These are phyloP conservation scores for Garra rufa DNA, from an alignment of 2,113 vertebrate species.

Conservation along the genomic window DNA sequence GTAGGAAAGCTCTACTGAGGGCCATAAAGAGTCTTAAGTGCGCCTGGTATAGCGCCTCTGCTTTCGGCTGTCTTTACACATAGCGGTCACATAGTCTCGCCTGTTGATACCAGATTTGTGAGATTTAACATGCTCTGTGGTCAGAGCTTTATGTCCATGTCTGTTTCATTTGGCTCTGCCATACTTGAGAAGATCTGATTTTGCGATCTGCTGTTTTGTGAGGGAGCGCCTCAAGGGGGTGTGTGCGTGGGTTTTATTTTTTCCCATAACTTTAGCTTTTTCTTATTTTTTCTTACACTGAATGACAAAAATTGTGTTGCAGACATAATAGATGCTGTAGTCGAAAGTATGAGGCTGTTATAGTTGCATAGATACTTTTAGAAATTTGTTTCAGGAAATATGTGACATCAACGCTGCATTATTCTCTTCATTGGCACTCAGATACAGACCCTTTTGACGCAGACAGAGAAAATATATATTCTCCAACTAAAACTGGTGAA, in stretches of 20 bases:
- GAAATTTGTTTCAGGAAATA: background rate
- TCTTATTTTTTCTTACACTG: background rate
- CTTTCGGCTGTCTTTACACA: slow-evolving; percentile 33
- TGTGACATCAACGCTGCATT: background rate
- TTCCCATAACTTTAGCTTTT: too few species aligned
- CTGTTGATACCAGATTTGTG: slow-evolving; percentile 28
- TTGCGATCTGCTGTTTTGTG: background rate
- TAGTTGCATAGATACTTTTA: background rate
- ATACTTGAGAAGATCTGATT: slow-evolving; percentile 15
- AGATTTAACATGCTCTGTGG: background rate
- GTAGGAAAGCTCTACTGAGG: slow-evolving; percentile 51
- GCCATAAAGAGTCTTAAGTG: slow-evolving; percentile 45
- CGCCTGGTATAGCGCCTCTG: slow-evolving; percentile 32
- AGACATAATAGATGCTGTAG: background rate
- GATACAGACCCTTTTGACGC: background rate
- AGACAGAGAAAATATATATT: background rate
- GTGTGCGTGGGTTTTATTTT: too few species aligned
- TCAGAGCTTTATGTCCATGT: background rate
- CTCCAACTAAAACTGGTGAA: background rate
- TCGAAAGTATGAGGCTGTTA: background rate
- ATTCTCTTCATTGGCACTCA: background rate
- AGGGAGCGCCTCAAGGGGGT: background rate
- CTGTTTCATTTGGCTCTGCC: background rate
- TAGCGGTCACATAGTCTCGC: background rate
- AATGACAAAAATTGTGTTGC: background rate